These are phyloP conservation scores for Stenichneumon culpator DNA, from an alignment of 2,888 invertebrate genomes.

Conservation along the genomic window DNA sequence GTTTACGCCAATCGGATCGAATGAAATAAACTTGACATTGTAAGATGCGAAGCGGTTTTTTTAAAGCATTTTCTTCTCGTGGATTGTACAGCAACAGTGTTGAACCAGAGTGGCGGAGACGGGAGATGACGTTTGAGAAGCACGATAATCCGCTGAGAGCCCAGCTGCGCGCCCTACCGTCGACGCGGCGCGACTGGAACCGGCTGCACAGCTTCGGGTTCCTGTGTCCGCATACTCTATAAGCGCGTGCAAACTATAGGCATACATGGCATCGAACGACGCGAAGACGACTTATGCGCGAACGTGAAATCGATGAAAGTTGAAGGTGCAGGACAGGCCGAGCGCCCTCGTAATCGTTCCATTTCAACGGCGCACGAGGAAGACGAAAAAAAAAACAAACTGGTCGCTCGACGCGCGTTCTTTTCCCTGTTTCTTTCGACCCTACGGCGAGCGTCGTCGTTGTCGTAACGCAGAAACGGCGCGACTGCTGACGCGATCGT, in stretches of 20 bases:
- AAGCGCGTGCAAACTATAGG: not conserved
- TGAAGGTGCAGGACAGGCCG: constrained; percentile 26
- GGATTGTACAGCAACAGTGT: not conserved
- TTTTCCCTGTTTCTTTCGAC: not conserved
- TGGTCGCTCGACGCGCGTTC: constrained; percentile 15
- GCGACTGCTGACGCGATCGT: no score
- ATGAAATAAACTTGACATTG: constrained; percentile 36
- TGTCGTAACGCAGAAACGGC: not conserved
- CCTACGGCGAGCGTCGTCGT: not conserved
- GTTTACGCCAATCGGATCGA: not conserved
- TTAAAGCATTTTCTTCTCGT: not conserved
- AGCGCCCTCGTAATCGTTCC: constrained; percentile 49
- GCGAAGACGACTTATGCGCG: constrained; percentile 22
- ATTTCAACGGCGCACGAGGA: constrained; percentile 29
- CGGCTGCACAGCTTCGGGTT: constrained; percentile 48
- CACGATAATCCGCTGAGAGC: not conserved
- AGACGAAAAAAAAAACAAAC: constrained; percentile 36
- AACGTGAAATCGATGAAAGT: constrained; percentile 63
- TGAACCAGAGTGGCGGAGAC: not conserved
- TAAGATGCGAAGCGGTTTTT: constrained; percentile 17
- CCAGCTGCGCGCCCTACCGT: constrained; percentile 38
- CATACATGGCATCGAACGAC: not conserved
- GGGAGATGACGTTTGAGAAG: constrained; percentile 40
- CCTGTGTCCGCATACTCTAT: constrained; percentile 37
- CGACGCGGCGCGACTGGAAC: constrained; percentile 38